Percentiles rank a stretch among this genome's conserved stretches.
These are phyloP conservation scores for Rhyacophila evoluta DNA, from an alignment of 2,888 invertebrate genomes.

Conservation along the genomic window DNA sequence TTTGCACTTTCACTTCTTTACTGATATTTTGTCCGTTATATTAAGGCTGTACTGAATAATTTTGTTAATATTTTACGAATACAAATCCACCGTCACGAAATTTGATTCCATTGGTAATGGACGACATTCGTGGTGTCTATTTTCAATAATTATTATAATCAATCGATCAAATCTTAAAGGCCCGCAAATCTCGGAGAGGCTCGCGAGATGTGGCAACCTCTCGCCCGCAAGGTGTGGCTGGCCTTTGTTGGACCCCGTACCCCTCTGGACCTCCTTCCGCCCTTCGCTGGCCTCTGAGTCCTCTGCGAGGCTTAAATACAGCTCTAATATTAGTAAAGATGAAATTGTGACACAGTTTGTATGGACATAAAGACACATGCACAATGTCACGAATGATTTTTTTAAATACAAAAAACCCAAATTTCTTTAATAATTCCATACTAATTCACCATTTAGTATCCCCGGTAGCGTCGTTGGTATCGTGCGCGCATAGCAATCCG, in stretches of 20 bases:
- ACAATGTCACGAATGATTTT: too few species aligned
- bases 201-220: conserved; percentile 19
- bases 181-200: conserved; percentile 14
- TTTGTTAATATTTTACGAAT: too few species aligned
- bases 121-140: conserved; percentile 14
- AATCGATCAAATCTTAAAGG: conserved; percentile 16
- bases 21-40: too few species aligned
- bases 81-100: neutral
- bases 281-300: neutral
- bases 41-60: too few species aligned
- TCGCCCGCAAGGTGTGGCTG: conserved; percentile 37
- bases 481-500: too few species aligned
- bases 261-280: neutral
- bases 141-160: conserved; percentile 24
- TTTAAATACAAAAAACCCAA: too few species aligned
- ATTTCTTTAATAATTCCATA: too few species aligned
- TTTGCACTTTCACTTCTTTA: too few species aligned
- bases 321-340: conserved; percentile 2
- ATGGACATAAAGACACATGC: neutral
- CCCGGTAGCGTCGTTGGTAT: too few species aligned
- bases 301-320: conserved; percentile 6
- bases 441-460: too few species aligned
- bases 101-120: neutral
- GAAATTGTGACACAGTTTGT: conserved; percentile 38
- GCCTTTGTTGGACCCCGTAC: conserved; percentile 34